These are phyloP conservation scores for Oophaga pumilio DNA, from an alignment of 2,113 vertebrate genomes.

Conservation along the genomic window DNA sequence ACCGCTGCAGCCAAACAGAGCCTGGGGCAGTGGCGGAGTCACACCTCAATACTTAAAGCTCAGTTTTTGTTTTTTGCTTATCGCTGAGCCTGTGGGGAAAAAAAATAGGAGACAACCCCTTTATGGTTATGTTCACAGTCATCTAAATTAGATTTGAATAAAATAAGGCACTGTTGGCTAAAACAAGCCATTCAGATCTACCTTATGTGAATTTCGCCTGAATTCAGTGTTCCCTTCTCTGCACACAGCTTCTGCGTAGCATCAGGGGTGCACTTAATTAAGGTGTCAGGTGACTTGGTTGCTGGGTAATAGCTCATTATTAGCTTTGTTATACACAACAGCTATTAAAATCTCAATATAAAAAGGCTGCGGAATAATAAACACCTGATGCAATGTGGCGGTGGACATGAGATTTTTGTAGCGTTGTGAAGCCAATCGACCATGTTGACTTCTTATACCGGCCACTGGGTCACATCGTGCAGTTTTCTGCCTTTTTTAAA, in stretches of 20 bases:
- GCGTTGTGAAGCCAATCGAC: neutral
- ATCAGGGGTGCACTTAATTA: neutral
- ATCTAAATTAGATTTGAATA: too few relatives aligned
- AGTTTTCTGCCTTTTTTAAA: too few relatives aligned
- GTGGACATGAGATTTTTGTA: neutral
- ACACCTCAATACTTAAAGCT: too few relatives aligned
- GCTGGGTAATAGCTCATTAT: constrained; percentile 7
- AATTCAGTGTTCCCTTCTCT: neutral
- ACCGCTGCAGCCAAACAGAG: too few relatives aligned
- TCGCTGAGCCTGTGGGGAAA: too few relatives aligned
- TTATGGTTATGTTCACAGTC: too few relatives aligned
- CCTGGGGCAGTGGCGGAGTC: too few relatives aligned
- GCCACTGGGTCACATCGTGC: too few relatives aligned
- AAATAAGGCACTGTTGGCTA: too few relatives aligned
- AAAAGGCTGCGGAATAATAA: constrained; percentile 18
- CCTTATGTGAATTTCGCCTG: neutral
- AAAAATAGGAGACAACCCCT: too few relatives aligned
- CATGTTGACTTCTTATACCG: neutral
- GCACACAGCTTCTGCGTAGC: neutral
- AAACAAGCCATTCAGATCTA: neutral
- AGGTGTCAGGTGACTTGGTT: constrained; percentile 9
- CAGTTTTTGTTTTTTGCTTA: too few relatives aligned
- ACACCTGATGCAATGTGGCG: constrained; percentile 28
- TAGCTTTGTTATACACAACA: constrained; percentile 5
- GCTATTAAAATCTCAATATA: neutral